phyloP scores from a whole-genome alignment of 1,140 invertebrate species.

The Bombus superbus region DNA sequence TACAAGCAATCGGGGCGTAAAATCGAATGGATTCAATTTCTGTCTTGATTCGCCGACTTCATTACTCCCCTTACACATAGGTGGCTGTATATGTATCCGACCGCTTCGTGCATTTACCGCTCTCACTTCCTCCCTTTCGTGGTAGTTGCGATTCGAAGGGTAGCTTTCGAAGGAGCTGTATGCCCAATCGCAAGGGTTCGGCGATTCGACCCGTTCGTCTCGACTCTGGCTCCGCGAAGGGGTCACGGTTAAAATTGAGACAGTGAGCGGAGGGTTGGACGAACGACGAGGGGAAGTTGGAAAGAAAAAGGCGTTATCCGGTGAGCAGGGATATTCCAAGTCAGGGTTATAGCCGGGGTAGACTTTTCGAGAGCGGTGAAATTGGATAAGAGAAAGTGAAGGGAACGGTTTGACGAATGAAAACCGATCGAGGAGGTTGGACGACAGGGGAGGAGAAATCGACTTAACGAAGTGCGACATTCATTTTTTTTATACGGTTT shows the following conservation, averaged over 20 bases:
- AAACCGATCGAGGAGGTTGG: conserved; percentile 9
- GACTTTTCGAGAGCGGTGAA: conserved; percentile 65
- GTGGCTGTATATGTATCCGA: conserved; percentile 56
- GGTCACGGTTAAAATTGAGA: conserved; percentile 58
- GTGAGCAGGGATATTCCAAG: conserved; percentile 19
- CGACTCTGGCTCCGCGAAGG: neutral
- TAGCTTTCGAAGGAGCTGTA: no score
- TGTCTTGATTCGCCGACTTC: conserved; percentile 76
- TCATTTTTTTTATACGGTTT: conserved; percentile 71
- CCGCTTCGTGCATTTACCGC: conserved; percentile 46
- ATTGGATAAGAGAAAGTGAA: conserved; percentile 68
- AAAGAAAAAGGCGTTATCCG: conserved; percentile 22
- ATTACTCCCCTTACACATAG: conserved; percentile 65
- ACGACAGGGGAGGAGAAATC: conserved; percentile 36
- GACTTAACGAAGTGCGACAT: conserved; percentile 77
- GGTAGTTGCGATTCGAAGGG: conserved; percentile 9
- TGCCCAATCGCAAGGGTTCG: conserved; percentile 28
- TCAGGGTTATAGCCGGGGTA: conserved; percentile 50
- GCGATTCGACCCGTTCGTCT: conserved; percentile 19
- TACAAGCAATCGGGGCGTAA: conserved; percentile 72
- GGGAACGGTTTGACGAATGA: conserved; percentile 49
- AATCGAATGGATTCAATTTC: conserved; percentile 79
- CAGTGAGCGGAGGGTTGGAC: conserved; percentile 23
- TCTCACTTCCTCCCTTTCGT: neutral
- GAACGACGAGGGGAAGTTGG: neutral